Evolutionary conservation across 1,140 invertebrate species (phyloP), one percentile per base, ranked within the genome.

Genomic region (Polyergus mexicanus): DNA sequence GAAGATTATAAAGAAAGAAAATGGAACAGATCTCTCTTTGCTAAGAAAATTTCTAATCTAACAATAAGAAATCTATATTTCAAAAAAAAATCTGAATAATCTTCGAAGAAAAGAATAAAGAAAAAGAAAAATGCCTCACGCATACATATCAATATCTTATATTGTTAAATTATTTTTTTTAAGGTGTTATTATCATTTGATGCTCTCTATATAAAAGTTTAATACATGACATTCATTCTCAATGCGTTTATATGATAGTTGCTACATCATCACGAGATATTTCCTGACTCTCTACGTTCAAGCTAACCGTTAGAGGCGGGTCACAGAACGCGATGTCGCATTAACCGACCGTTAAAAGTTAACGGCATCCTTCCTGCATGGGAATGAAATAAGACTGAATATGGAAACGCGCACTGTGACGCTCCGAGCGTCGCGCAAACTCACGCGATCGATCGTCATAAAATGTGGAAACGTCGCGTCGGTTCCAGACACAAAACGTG

Each of bases 381-480:
- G 25, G 38, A 72, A 86, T 86, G 77, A 89, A 89, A 89, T 89
- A 89, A 89, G 77, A 41, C 54, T 66, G 69, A 51, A 74, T 51
- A 35, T n/a, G 58, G 58, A 56, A 83, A 72, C 71, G 72, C 69
- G 86, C 28, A 32, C 44, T 69, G 77, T 84, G 85, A 51, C 74
- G 72, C 62, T 41, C 22, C n/a, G 80, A 68, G 60, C 69, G 41
- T 44, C n/a, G 38, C 32, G 54, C 60, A 13, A 80, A 66, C 8
- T 22, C 65, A 22, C 32, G 16, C 84, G 86, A 89, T 89, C 88
- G 88, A 89, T 89, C 86, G 76, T 88, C 83, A 75, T 88, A 86
- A 89, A 89, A 85, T 88, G 88, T 85, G 81, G 76, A 89, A 88
- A 89, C 65, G 86, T 88, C 75, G 81, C 88, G 88, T 89, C 88